Percentiles rank a stretch among this genome's conserved stretches.
These are phyloP conservation scores for Romanomermis culicivorax DNA, from an alignment of 2,888 invertebrate genomes.

Conservation along the genomic window DNA sequence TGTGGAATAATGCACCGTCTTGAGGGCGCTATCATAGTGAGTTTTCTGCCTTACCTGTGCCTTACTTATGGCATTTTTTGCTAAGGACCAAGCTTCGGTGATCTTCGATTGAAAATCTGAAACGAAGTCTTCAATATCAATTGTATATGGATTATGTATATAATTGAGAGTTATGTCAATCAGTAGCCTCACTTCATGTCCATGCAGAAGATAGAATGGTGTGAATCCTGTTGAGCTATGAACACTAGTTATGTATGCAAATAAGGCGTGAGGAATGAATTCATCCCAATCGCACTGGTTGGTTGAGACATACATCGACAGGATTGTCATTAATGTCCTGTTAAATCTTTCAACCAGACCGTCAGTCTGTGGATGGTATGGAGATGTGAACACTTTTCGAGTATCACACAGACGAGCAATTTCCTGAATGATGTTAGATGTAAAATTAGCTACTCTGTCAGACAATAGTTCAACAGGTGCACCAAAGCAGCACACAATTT, in stretches of 20 bases:
- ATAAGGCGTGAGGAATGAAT: slow-evolving; percentile 14
- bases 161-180: slow-evolving; percentile 7
- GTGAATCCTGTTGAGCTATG: slow-evolving; percentile 13
- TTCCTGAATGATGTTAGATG: slow-evolving; percentile 10
- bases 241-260: slow-evolving; percentile 16
- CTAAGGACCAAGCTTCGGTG: background rate
- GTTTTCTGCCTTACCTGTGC: background rate
- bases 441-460: slow-evolving; percentile 15
- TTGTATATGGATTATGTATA: background rate
- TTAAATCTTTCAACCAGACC: slow-evolving; percentile 17
- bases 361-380: slow-evolving; percentile 14
- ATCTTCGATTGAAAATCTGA: background rate
- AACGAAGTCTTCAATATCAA: background rate
- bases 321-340: slow-evolving; percentile 12
- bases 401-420: slow-evolving; percentile 11
- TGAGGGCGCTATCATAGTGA: background rate
- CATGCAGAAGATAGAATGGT: slow-evolving; percentile 13
- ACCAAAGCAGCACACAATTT: slow-evolving; percentile 13
- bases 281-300: slow-evolving; percentile 17
- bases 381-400: slow-evolving; percentile 8
- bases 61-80: background rate
- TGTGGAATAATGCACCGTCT: no score
- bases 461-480: slow-evolving; percentile 13
- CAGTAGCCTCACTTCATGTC: slow-evolving; percentile 13
- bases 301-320: background rate